A percentile compares a stretch with the other conserved stretches of the same genome.
These are phyloP conservation scores for Hemiprocne comata DNA, from an alignment of 2,113 vertebrate species.

Conservation along the genomic window DNA sequence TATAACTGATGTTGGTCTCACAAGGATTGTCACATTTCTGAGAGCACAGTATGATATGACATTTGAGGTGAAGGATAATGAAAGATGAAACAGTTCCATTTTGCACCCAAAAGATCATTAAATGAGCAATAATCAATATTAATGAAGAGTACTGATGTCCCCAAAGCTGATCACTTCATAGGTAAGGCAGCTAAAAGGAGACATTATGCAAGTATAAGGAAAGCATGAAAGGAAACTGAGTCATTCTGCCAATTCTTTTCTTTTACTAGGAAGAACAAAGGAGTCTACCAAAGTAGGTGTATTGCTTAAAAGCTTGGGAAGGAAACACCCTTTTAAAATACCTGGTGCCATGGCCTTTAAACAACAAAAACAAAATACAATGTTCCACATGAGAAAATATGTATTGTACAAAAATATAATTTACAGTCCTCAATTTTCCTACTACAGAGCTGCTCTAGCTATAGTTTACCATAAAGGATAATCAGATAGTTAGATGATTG, in stretches of 20 bases:
- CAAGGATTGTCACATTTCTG: neutral
- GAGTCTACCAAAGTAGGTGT: neutral
- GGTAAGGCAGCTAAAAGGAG: neutral
- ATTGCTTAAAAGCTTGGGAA: neutral
- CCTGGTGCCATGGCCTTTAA: neutral
- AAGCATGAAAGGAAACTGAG: neutral
- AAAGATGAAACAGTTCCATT: neutral
- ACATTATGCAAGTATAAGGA: neutral
- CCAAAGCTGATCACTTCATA: neutral
- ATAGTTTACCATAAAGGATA: neutral
- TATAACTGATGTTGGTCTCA: neutral
- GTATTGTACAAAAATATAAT: neutral
- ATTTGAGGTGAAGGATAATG: neutral
- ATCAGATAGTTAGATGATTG: neutral
- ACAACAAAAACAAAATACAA: neutral
- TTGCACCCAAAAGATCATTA: neutral
- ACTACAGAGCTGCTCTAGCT: neutral
- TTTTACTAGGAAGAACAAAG: neutral
- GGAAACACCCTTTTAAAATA: neutral
- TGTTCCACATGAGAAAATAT: neutral
- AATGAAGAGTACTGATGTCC: neutral
- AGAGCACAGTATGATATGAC: neutral
- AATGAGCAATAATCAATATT: neutral
- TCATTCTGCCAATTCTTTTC: neutral
- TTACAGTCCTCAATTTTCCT: neutral